Base-by-base conservation (phyloP, 2,113 vertebrate species). In the Proterorhinus semilunaris region DNA sequence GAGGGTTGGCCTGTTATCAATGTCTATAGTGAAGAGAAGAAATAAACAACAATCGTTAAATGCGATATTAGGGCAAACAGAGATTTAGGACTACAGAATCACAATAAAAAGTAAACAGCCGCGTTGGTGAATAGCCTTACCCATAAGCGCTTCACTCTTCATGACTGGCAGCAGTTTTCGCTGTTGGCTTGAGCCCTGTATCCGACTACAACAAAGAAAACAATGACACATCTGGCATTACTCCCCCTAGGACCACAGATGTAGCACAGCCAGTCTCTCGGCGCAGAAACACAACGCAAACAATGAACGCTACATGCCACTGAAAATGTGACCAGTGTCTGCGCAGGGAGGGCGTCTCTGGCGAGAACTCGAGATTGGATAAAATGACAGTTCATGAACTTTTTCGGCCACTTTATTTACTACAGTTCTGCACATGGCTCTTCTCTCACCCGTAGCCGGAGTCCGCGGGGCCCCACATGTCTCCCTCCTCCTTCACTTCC, bases 191-290 rank as follows among this genome's bases (percentile, higher is more conserved):
- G 58, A 45, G 58, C 42, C 58, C 1, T 45, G 58, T n/a, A 8
- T 61, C 13, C 44, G 42, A 61, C 58, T 61, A 44, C 21, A 10
- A 58, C 55, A 45, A 45, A 61, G 42, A 61, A 61, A 43, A 59
- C 11, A 59, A 13, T 13, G 58, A 13, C 58, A 61, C 58, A 61
- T 45, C 58, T 61, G 58, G 58, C 58, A 45, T 61, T 44, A 61
- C 7, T 61, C 58, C 58, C 21, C 58, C n/a, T 44, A 43, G 44
- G 58, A 61, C 36, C 27, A 58, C 21, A 58, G 55, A 42, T 42
- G 21, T 58, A 42, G 42, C 16, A 45, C 58, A 61, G 7, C 7
- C 58, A 45, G 43, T 61, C 58, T 9, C 36, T 13, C 12, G 12
- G 10, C 54, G 54, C 53, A 55, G 27, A 17, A 42, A 10, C 27